A percentile compares a stretch with the other conserved stretches of the same genome.
Evolutionary conservation across 2,888 invertebrate species (phyloP).

Genomic region (Morinoia aosen): DNA sequence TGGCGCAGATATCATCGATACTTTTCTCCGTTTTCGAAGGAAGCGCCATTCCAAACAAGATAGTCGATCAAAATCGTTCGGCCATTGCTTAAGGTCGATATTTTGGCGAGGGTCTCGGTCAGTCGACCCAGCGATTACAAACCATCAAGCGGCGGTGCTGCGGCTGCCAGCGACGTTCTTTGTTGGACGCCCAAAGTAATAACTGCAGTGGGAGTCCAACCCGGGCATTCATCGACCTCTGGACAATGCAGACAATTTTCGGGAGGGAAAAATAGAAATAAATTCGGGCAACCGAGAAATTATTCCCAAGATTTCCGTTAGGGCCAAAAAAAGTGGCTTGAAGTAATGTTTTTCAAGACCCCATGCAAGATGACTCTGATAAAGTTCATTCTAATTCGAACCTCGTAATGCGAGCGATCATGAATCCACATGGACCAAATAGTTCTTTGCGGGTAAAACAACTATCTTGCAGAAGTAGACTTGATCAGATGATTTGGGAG

Average conservation of each 20-base stretch:
- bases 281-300: background rate
- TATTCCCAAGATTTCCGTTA: background rate
- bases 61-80: background rate
- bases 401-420: background rate
- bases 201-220: background rate
- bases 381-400: background rate
- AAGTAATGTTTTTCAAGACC: background rate
- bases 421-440: background rate
- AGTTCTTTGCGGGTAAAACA: background rate
- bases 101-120: background rate
- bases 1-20: background rate
- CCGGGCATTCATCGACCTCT: slow-evolving; percentile 12
- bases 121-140: background rate
- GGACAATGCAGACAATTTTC: background rate
- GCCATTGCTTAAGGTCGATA: background rate
- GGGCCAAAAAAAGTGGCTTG: background rate
- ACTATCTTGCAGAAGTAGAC: background rate
- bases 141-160: background rate
- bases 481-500: background rate
- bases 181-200: background rate
- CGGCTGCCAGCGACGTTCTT: background rate
- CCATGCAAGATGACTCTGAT: background rate
- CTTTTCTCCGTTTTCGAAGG: background rate
- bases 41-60: background rate
- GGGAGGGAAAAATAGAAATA: background rate